Conservation (phyloP, 2,113 vertebrate genomes). For the Syngnathus floridae region DNA sequence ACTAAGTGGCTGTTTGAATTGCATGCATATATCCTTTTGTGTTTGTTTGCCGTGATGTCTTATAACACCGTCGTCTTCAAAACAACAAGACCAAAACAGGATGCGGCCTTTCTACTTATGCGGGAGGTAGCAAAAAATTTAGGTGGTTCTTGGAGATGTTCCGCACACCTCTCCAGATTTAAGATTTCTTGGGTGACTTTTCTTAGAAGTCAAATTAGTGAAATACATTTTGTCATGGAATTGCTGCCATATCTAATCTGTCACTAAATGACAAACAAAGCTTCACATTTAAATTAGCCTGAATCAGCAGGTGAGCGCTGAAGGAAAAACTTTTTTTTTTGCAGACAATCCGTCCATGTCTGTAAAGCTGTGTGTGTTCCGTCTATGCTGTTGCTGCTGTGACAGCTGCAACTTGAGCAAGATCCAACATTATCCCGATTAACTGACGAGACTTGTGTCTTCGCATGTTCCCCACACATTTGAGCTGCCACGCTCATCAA, state of each 20-base stretch:
- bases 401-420: neutral
- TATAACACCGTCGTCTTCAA: conserved; percentile 1
- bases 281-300: conserved; percentile 14
- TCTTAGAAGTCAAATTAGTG: conserved; percentile 16
- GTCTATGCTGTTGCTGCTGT: neutral
- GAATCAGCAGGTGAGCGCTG: conserved; percentile 29
- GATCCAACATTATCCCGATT: no score
- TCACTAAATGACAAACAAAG: conserved; percentile 5
- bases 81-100: conserved; percentile 2
- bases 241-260: conserved; percentile 15
- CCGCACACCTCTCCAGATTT: conserved; percentile 16
- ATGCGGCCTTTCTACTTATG: conserved; percentile 1
- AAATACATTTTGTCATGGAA: conserved; percentile 23
- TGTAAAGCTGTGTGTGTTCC: neutral
- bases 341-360: neutral
- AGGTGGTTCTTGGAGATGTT: neutral
- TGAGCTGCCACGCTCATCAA: no score
- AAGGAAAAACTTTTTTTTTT: conserved; percentile 3
- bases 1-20: neutral
- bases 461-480: no score
- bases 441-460: no score
- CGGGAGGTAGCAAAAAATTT: neutral
- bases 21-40: neutral
- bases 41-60: neutral
- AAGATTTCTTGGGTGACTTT: conserved; percentile 11